phyloP scores from a whole-genome alignment of 2,113 vertebrate genomes.

The Tetrax tetrax region DNA sequence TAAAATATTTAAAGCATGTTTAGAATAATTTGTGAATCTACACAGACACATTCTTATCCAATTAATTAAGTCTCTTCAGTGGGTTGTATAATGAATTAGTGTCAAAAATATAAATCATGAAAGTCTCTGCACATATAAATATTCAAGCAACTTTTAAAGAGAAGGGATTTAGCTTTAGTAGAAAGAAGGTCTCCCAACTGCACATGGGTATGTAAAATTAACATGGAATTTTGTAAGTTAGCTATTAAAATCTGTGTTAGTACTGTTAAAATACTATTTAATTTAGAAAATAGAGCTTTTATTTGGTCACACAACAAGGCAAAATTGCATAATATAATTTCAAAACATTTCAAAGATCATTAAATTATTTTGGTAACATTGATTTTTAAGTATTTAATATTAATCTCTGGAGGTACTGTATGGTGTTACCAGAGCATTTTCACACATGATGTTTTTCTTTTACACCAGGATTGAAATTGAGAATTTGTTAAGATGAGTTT shows the following conservation, averaged over 20 bases:
- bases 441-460: background rate
- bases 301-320: background rate
- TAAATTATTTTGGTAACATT: background rate
- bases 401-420: background rate
- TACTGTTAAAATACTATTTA: background rate
- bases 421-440: background rate
- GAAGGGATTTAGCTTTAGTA: slow-evolving; percentile 48
- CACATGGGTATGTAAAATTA: slow-evolving; percentile 40
- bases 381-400: background rate
- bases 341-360: background rate
- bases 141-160: slow-evolving; percentile 61
- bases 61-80: slow-evolving; percentile 73
- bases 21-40: slow-evolving; percentile 73
- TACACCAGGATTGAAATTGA: background rate
- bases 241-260: background rate
- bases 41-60: slow-evolving; percentile 54
- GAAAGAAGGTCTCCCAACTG: slow-evolving; percentile 9
- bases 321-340: background rate
- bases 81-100: slow-evolving; percentile 58
- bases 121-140: slow-evolving; percentile 57
- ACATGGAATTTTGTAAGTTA: background rate
- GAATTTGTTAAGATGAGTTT: background rate
- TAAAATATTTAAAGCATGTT: slow-evolving; percentile 77
- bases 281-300: background rate
- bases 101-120: slow-evolving; percentile 70